Base-by-base conservation (phyloP, 2,797 vertebrate species). In the Coranthus polyacanthus region DNA sequence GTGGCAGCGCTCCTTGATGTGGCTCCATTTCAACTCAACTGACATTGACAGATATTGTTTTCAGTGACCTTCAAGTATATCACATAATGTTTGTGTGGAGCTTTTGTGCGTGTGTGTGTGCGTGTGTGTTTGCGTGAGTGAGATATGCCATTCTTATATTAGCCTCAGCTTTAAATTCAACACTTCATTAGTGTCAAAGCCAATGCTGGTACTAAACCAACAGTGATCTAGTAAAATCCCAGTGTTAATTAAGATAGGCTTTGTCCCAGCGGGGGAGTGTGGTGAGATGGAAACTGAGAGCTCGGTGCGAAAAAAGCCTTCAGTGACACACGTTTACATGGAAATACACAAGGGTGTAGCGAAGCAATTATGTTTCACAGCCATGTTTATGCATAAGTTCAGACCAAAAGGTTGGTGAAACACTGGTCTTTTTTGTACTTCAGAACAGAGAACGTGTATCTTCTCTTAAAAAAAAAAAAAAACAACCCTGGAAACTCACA, bases 201-300 rank as follows among this genome's bases (percentile, higher is more conserved):
- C 4, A 29, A 64, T 44, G 51, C 53, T 70, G 36, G 50, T 78
- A 17, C 68, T 85, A 78, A 84, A 85, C 58, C 66, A 84, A 63
- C 63, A 75, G 64, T 55, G 67, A 79, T 81, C 65, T 77, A 78
- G 78, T 85, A 82, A 87, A 86, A 80, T 83, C 75, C 49, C 34
- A 41, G 63, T 73, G 78, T 86, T 83, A 81, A 89, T 89, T 79
- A 87, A 74, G 78, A 72, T 68, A 58, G 72, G 74, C 71, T 90
- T 82, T 39, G 32, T 50, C 71, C 41, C 77, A 76, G 82, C 63
- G 37, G 86, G n/a, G 81, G 74, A 72, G 57, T 83, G 63, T 63
- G 78, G 70, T 73, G 49, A 68, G 67, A 74, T 68, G 53, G 58
- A 79, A 72, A 67, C 24, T 32, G 53, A 63, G 45, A 62, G 41